A percentile compares a stretch with the other conserved stretches of the same genome.
Evolutionary conservation across 2,797 vertebrate species (phyloP).

Genomic region (Geotria australis): DNA sequence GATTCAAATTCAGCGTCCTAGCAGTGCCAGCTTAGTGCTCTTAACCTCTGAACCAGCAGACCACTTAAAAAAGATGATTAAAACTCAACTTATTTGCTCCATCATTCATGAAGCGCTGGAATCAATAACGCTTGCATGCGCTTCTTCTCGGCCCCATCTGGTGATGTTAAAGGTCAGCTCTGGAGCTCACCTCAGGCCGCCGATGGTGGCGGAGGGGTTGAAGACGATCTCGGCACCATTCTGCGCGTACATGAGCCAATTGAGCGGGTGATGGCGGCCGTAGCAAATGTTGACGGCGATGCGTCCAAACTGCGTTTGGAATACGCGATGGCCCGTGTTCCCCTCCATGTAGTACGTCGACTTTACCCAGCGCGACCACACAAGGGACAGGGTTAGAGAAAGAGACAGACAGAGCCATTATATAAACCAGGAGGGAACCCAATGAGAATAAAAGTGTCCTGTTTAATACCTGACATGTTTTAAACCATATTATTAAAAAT

Average conservation of each 20-base stretch:
- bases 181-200: constrained; percentile 33
- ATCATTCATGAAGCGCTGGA: too few species aligned
- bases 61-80: too few species aligned
- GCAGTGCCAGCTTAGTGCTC: too few species aligned
- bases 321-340: constrained; percentile 50
- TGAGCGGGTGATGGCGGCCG: constrained; percentile 77
- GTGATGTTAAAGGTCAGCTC: background rate
- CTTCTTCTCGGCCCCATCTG: too few species aligned
- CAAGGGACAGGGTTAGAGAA: background rate
- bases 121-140: too few species aligned
- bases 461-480: too few species aligned
- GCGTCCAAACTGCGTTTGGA: constrained; percentile 61
- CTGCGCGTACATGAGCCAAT: constrained; percentile 78
- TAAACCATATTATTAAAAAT: too few species aligned
- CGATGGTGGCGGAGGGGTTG: constrained; percentile 73
- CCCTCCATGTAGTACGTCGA: constrained; percentile 92
- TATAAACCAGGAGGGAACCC: too few species aligned
- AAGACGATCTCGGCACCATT: constrained; percentile 91
- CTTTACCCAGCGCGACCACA: constrained; percentile 9
- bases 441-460: too few species aligned
- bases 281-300: constrained; percentile 88
- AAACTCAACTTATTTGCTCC: too few species aligned
- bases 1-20: too few species aligned
- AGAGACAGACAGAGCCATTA: constrained; percentile 1
- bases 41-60: too few species aligned